Conservation (phyloP, 2,113 vertebrate genomes). For the Donacobius atricapilla region DNA sequence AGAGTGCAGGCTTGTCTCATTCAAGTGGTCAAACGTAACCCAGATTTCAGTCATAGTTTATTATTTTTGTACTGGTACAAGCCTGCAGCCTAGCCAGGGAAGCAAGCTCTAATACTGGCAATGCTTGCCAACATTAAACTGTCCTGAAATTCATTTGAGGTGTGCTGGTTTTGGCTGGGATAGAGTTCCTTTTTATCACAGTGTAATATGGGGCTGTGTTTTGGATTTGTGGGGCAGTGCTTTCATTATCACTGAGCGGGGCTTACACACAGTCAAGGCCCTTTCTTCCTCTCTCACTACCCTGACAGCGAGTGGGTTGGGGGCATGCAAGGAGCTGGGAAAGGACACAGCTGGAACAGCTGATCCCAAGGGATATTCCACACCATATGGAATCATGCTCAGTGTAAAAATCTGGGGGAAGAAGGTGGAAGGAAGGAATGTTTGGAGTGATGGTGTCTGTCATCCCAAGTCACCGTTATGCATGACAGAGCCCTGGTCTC, state of each 20-base stretch:
- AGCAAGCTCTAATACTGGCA: not conserved
- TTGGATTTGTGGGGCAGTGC: not conserved
- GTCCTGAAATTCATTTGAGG: not conserved
- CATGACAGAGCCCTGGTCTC: not conserved
- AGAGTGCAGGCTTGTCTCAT: not conserved
- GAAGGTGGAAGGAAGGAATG: not conserved
- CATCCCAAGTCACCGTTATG: not conserved
- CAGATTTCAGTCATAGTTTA: not conserved
- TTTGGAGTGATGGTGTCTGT: not conserved
- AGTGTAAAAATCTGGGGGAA: not conserved
- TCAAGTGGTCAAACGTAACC: not conserved
- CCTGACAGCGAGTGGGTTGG: accelerated
- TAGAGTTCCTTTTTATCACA: not conserved
- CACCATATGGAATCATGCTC: not conserved
- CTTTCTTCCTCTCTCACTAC: not conserved
- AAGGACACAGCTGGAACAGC: not conserved
- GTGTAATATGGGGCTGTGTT: not conserved
- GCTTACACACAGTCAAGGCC: not conserved
- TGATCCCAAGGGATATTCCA: not conserved
- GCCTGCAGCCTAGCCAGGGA: not conserved
- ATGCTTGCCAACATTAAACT: not conserved
- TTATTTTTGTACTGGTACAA: not conserved
- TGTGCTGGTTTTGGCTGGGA: not conserved
- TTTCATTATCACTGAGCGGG: not conserved
- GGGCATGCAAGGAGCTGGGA: not conserved